Conservation (phyloP, 2,888 invertebrate genomes). For the Pinctada fucata region DNA sequence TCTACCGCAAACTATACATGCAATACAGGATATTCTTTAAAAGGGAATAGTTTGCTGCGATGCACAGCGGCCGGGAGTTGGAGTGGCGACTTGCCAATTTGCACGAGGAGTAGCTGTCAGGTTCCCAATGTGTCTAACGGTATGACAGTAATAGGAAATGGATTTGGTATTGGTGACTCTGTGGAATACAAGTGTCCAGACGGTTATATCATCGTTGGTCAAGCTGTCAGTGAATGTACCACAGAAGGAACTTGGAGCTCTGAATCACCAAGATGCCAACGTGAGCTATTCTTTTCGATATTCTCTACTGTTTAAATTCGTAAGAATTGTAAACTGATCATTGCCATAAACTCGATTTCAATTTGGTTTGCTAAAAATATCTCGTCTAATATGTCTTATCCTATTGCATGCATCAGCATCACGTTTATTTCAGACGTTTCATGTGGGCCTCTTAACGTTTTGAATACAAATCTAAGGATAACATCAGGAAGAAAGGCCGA, state of each 20-base stretch:
- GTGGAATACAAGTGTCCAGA: conserved; percentile 29
- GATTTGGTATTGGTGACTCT: conserved; percentile 18
- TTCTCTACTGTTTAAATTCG: too few relatives aligned
- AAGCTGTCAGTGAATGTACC: conserved; percentile 54
- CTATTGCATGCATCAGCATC: background rate
- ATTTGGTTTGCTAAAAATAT: too few relatives aligned
- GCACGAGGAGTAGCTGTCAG: conserved; percentile 66
- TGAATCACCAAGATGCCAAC: conserved; percentile 57
- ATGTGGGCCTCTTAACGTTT: conserved; percentile 46
- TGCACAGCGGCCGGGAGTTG: conserved; percentile 67
- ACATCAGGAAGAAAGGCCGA: conserved; percentile 33
- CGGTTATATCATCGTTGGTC: conserved; percentile 55
- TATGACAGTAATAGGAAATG: conserved; percentile 18
- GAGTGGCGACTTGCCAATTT: conserved; percentile 65
- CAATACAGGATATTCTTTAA: conserved; percentile 61
- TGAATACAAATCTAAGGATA: conserved; percentile 46
- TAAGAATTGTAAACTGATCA: too few relatives aligned
- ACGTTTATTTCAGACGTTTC: conserved; percentile 37
- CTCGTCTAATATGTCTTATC: too few relatives aligned
- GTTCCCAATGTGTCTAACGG: conserved; percentile 31
- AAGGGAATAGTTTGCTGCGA: conserved; percentile 46
- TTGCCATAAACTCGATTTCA: too few relatives aligned
- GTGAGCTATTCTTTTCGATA: conserved; percentile 50
- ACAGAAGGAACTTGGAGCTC: conserved; percentile 67
- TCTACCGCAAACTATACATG: conserved; percentile 65